Conservation (phyloP, 2,888 invertebrate genomes). For the Bembecia ichneumoniformis region DNA sequence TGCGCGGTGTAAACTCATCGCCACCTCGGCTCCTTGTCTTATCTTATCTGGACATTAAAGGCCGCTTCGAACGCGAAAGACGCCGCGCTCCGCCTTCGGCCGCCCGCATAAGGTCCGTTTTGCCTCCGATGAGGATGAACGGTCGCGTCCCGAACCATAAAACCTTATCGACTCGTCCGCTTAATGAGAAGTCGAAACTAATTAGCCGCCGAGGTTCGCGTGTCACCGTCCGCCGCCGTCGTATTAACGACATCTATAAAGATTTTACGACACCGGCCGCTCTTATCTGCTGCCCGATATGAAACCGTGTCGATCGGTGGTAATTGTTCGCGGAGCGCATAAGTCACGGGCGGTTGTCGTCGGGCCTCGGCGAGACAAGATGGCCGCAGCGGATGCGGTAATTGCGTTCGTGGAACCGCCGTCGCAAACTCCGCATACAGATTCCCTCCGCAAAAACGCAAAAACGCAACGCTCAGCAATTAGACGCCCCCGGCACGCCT, state of each 20-base stretch:
- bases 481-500: constrained; percentile 21
- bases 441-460: constrained; percentile 39
- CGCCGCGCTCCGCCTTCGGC: neutral
- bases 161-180: constrained; percentile 27
- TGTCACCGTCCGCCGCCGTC: neutral
- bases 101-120: neutral
- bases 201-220: constrained; percentile 25
- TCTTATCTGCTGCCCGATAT: neutral
- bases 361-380: constrained; percentile 26
- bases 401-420: constrained; percentile 59
- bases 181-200: constrained; percentile 38
- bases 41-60: constrained; percentile 47
- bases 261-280: constrained; percentile 1
- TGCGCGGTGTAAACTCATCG: constrained; percentile 9
- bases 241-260: constrained; percentile 3
- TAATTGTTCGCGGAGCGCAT: constrained; percentile 35
- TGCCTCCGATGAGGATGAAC: neutral
- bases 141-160: constrained; percentile 21
- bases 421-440: constrained; percentile 37
- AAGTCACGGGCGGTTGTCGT: constrained; percentile 22
- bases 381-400: constrained; percentile 64
- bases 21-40: constrained; percentile 15
- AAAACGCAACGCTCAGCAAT: constrained; percentile 38
- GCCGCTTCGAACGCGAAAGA: constrained; percentile 23
- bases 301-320: constrained; percentile 33